Conservation (phyloP, 2,113 vertebrate species). For the Capreolus pygargus region DNA sequence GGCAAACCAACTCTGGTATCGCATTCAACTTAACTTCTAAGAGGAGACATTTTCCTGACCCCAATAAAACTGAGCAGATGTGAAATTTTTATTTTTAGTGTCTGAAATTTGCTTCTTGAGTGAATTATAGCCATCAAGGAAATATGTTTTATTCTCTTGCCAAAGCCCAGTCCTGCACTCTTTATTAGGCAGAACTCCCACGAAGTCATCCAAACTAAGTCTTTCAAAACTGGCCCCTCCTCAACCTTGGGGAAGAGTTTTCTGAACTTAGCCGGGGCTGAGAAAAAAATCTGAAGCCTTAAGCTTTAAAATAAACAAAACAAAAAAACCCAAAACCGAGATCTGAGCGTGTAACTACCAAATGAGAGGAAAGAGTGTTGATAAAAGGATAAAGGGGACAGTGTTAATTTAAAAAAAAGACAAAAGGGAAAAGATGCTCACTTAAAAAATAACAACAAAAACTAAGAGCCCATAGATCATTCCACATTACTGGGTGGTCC, state of each 20-base stretch:
- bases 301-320: background rate
- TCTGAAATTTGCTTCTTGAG: constrained; percentile 54
- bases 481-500: constrained; percentile 68
- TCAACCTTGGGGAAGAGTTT: constrained; percentile 8
- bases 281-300: background rate
- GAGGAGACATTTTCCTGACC: constrained; percentile 57
- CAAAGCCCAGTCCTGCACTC: constrained; percentile 45
- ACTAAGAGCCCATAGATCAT: background rate
- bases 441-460: background rate
- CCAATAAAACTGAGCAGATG: constrained; percentile 60
- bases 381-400: background rate
- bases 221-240: background rate
- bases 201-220: constrained; percentile 44
- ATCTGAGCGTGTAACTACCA: background rate
- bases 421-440: background rate
- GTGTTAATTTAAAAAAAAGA: background rate
- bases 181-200: constrained; percentile 62
- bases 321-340: background rate
- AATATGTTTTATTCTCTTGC: constrained; percentile 57
- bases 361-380: background rate
- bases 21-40: constrained; percentile 57
- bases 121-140: constrained; percentile 55
- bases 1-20: constrained; percentile 57
- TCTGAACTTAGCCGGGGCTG: background rate
- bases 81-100: constrained; percentile 69